Evolutionary conservation across 1,140 invertebrate species (phyloP).

Genomic region (Cherax destructor): DNA sequence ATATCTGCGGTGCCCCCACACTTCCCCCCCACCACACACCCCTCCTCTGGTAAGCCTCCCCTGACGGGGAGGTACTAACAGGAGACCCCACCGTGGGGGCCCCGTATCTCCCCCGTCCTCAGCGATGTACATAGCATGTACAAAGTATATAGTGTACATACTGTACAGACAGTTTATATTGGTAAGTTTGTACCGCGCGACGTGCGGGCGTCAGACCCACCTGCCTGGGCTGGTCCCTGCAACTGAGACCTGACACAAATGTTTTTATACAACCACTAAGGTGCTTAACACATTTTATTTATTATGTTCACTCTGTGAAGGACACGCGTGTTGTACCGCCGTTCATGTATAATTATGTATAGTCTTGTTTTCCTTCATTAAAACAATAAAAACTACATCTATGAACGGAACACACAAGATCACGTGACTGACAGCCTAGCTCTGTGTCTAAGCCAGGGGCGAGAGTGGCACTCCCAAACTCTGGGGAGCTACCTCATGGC

Average conservation of each 20-base stretch:
- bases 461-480: neutral
- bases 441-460: no score
- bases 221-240: neutral
- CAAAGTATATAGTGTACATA: conserved; percentile 63
- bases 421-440: neutral
- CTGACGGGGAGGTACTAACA: neutral
- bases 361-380: conserved; percentile 67
- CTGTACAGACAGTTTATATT: conserved; percentile 60
- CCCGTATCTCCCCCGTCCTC: conserved; percentile 26
- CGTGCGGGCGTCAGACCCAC: neutral
- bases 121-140: conserved; percentile 57
- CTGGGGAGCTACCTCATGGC: no score
- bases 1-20: conserved; percentile 4
- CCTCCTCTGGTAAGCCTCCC: conserved; percentile 18
- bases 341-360: conserved; percentile 44
- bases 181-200: conserved; percentile 63
- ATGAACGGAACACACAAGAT: neutral
- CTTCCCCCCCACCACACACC: conserved; percentile 5
- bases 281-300: conserved; percentile 59
- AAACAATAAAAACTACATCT: conserved; percentile 15
- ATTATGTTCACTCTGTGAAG: conserved; percentile 25
- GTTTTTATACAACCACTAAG: conserved; percentile 43
- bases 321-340: conserved; percentile 58
- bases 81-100: neutral
- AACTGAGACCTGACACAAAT: conserved; percentile 10